phyloP scores from a whole-genome alignment of 1,140 invertebrate genomes.

The Drosophila subobscura region DNA sequence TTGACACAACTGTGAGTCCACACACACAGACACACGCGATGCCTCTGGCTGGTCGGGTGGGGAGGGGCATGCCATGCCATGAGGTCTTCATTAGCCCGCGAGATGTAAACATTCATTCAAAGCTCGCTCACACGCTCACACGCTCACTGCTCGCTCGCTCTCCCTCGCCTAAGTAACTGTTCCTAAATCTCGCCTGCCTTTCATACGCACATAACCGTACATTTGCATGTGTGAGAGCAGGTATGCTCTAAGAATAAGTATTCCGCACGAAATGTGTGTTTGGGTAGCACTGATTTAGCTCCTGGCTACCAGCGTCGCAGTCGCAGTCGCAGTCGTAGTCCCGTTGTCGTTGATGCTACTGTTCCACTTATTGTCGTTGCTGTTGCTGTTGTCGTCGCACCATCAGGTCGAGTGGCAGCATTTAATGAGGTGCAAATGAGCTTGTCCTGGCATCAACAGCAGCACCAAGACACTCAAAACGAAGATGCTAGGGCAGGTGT shows the following conservation, averaged over 20 bases:
- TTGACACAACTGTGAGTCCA: constrained; percentile 5
- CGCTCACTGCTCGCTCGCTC: neutral
- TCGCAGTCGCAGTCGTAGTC: constrained; percentile 18
- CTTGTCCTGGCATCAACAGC: constrained; percentile 63
- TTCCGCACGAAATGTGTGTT: constrained; percentile 16
- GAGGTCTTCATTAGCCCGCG: constrained; percentile 30
- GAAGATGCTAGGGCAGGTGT: constrained; percentile 6
- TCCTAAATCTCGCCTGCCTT: constrained; percentile 18
- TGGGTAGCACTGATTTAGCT: constrained; percentile 55
- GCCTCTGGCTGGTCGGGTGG: neutral
- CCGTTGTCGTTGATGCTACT: constrained; percentile 6
- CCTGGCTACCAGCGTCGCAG: neutral
- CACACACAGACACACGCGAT: neutral
- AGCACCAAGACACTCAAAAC: constrained; percentile 15
- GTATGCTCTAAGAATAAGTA: constrained; percentile 4
- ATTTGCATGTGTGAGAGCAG: constrained; percentile 3
- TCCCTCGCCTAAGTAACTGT: neutral
- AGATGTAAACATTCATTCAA: constrained; percentile 29
- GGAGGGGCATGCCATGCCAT: too few relatives aligned
- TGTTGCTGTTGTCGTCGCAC: constrained; percentile 21
- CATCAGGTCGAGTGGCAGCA: constrained; percentile 80
- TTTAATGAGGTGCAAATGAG: constrained; percentile 83
- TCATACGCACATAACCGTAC: constrained; percentile 2
- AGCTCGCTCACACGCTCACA: neutral
- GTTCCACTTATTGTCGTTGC: constrained; percentile 42